Conservation (phyloP, 2,113 vertebrate genomes). For the Cyprinus carpio region DNA sequence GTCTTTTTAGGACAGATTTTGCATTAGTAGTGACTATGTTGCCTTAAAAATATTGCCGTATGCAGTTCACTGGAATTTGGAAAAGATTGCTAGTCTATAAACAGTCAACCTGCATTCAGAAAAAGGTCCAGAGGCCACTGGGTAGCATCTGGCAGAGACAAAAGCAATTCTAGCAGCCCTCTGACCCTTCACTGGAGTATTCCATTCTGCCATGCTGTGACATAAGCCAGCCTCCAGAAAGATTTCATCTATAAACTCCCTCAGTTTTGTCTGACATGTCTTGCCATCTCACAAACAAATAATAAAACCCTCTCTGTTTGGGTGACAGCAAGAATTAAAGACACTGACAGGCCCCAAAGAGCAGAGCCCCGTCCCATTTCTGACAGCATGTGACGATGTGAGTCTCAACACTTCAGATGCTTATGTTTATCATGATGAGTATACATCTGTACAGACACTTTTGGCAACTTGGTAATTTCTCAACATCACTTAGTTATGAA, state of each 20-base stretch:
- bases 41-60: not conserved
- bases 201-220: constrained; percentile 48
- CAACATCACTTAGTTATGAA: not conserved
- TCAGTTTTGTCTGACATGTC: constrained; percentile 44
- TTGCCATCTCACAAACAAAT: constrained; percentile 51
- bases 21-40: not conserved
- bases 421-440: not conserved
- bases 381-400: constrained; percentile 55
- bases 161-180: constrained; percentile 44
- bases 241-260: constrained; percentile 54
- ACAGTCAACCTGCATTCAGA: constrained; percentile 17
- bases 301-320: constrained; percentile 48
- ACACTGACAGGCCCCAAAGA: constrained; percentile 54
- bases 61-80: not conserved
- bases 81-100: not conserved
- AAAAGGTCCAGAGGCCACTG: constrained; percentile 33
- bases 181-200: constrained; percentile 51
- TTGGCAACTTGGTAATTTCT: constrained; percentile 2
- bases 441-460: constrained; percentile 7
- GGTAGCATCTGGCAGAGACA: constrained; percentile 46
- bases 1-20: not conserved
- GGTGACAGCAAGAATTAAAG: constrained; percentile 61
- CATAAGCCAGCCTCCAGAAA: constrained; percentile 48
- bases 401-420: not conserved
- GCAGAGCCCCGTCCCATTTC: constrained; percentile 46